A percentile compares a stretch with the other conserved stretches of the same genome.
Evolutionary conservation across 2,888 invertebrate genomes (phyloP).

Genomic region (Cheilosia grossa): DNA sequence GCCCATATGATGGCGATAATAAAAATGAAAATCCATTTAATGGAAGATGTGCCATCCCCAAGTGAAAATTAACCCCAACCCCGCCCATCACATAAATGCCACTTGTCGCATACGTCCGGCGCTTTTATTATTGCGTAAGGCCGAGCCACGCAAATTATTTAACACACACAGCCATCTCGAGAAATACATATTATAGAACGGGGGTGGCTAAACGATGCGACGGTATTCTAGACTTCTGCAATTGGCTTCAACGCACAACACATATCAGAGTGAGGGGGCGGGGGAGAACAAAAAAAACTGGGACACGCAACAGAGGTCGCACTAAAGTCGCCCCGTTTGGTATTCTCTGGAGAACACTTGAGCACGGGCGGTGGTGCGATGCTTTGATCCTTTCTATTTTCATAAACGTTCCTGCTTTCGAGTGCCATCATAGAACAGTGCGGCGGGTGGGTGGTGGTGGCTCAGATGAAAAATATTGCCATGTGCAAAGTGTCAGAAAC

Average conservation of each 20-base stretch:
- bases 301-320: slow-evolving; percentile 50
- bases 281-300: slow-evolving; percentile 25
- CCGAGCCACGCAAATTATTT: slow-evolving; percentile 68
- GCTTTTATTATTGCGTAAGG: slow-evolving; percentile 73
- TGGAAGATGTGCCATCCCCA: slow-evolving; percentile 64
- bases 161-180: slow-evolving; percentile 43
- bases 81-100: slow-evolving; percentile 61
- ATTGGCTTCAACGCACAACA: slow-evolving; percentile 42
- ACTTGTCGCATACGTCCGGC: slow-evolving; percentile 71
- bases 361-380: slow-evolving; percentile 25
- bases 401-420: slow-evolving; percentile 41
- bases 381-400: slow-evolving; percentile 56
- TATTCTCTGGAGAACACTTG: slow-evolving; percentile 52
- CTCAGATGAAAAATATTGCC: slow-evolving; percentile 60
- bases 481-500: slow-evolving; percentile 66
- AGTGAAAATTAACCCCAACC: slow-evolving; percentile 67
- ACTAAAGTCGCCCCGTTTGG: slow-evolving; percentile 14
- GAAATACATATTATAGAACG: background rate
- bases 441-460: background rate
- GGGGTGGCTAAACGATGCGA: background rate
- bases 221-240: slow-evolving; percentile 8
- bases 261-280: slow-evolving; percentile 27
- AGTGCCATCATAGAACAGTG: slow-evolving; percentile 11
- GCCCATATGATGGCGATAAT: slow-evolving; percentile 72
- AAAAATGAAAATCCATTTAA: slow-evolving; percentile 75